Evolutionary conservation across 2,888 invertebrate species (phyloP).

Genomic region (Pachymerium ferrugineum): DNA sequence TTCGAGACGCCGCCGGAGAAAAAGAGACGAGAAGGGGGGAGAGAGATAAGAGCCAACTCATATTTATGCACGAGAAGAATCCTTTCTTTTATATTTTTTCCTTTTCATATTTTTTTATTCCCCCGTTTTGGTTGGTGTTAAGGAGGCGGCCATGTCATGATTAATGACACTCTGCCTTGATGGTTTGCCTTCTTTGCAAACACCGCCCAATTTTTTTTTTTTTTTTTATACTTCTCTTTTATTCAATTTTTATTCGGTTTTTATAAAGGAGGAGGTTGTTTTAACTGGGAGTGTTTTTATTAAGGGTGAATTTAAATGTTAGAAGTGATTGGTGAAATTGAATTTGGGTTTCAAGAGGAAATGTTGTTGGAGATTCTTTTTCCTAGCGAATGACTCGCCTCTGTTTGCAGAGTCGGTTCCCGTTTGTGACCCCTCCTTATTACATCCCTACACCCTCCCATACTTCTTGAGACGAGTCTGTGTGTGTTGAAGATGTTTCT

Average conservation of each 20-base stretch:
- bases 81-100: too few species aligned
- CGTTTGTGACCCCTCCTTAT: too few species aligned
- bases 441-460: not conserved
- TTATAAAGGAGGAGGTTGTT: not conserved
- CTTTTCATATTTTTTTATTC: not conserved
- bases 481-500: not conserved
- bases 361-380: not conserved
- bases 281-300: not conserved
- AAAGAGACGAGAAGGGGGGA: not conserved
- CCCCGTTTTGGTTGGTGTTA: not conserved
- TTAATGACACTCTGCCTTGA: not conserved
- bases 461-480: not conserved
- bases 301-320: not conserved
- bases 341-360: not conserved
- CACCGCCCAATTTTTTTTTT: not conserved
- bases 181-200: not conserved
- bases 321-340: not conserved
- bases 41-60: not conserved
- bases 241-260: not conserved
- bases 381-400: not conserved
- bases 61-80: not conserved
- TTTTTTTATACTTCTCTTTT: not conserved
- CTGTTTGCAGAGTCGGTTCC: conserved; percentile 9
- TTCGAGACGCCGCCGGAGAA: not conserved
- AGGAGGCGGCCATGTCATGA: not conserved